These are phyloP conservation scores for Camarhynchus parvulus DNA, from an alignment of 2,113 vertebrate genomes.

Conservation along the genomic window DNA sequence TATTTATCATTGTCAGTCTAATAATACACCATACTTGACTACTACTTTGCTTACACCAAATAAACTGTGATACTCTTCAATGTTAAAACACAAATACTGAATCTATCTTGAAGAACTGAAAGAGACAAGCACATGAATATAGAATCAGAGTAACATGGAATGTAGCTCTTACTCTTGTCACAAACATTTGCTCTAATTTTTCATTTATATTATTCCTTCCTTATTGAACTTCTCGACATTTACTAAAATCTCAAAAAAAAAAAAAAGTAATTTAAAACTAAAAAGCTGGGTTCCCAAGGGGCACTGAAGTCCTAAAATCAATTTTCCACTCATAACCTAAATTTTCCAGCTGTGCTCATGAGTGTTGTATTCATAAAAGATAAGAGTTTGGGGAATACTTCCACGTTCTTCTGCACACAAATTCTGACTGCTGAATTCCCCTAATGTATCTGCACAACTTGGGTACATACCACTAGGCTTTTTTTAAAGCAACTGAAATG, in stretches of 20 bases:
- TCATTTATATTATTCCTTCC: not conserved
- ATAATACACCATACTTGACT: not conserved
- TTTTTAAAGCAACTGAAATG: not conserved
- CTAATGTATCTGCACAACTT: not conserved
- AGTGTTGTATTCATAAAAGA: not conserved
- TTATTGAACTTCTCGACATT: not conserved
- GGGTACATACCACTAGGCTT: not conserved
- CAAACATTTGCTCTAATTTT: not conserved
- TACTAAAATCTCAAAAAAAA: not conserved
- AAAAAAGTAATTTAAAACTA: not conserved
- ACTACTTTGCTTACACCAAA: not conserved
- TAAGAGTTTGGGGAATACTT: not conserved
- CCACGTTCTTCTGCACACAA: not conserved
- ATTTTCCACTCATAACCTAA: not conserved
- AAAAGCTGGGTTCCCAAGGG: not conserved
- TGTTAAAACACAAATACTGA: not conserved
- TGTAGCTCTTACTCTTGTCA: not conserved
- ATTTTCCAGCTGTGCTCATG: not conserved
- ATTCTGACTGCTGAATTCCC: not conserved
- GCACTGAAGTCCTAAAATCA: not conserved
- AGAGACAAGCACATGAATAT: not conserved
- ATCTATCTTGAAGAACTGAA: not conserved
- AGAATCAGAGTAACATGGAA: not conserved
- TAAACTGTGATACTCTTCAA: not conserved
- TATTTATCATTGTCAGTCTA: not conserved